Conservation (phyloP, 2,113 vertebrate genomes). For the Burhinus oedicnemus region DNA sequence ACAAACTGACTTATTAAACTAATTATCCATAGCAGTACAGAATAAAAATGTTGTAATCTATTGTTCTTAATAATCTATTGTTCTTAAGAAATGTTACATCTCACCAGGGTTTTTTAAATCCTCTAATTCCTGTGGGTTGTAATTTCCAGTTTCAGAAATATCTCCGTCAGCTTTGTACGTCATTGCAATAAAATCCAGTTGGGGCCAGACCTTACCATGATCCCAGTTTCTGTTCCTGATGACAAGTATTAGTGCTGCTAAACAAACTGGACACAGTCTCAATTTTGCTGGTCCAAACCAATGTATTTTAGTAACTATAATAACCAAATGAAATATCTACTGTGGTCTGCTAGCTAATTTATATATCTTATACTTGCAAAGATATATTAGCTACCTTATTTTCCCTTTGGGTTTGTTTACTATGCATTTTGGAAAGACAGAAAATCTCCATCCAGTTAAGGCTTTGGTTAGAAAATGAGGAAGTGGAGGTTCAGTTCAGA, state of each 20-base stretch:
- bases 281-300: neutral
- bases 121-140: slow-evolving; percentile 47
- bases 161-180: slow-evolving; percentile 23
- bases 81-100: slow-evolving; percentile 41
- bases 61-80: slow-evolving; percentile 54
- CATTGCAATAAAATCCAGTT: slow-evolving; percentile 23
- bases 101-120: slow-evolving; percentile 33
- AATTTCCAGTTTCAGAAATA: slow-evolving; percentile 31
- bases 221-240: neutral
- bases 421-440: neutral
- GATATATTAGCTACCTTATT: neutral
- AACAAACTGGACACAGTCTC: neutral
- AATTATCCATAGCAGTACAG: neutral
- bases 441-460: neutral
- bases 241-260: neutral
- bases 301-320: neutral
- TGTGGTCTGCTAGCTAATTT: neutral
- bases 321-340: neutral
- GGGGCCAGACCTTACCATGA: neutral
- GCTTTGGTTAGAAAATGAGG: neutral
- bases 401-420: neutral
- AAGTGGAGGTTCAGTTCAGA: neutral
- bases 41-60: slow-evolving; percentile 28
- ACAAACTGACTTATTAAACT: neutral
- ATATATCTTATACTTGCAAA: neutral